Evolutionary conservation across 2,888 invertebrate species (phyloP).

Genomic region (Agrotis puta): DNA sequence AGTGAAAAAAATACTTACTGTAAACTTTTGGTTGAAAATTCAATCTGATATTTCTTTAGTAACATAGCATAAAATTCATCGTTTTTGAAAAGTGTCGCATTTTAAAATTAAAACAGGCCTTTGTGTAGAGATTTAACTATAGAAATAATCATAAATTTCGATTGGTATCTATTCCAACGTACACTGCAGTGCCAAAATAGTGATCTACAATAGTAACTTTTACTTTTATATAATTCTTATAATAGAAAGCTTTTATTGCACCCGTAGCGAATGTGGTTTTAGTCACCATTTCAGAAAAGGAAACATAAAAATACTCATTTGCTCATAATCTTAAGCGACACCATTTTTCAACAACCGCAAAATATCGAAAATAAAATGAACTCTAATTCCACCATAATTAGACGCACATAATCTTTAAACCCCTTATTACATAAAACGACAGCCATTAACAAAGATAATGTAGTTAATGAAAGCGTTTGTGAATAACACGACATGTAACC

Average conservation of each 20-base stretch:
- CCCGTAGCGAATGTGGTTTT: conserved; percentile 14
- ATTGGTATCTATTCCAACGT: not conserved
- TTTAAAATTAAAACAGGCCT: not conserved
- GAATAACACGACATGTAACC: conserved; percentile 14
- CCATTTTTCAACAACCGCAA: not conserved
- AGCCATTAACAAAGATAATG: conserved; percentile 18
- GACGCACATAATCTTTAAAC: conserved; percentile 5
- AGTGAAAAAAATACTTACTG: too few species aligned
- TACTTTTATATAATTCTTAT: conserved; percentile 4
- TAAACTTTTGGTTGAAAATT: too few species aligned
- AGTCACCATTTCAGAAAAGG: not conserved
- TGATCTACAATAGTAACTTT: conserved; percentile 6
- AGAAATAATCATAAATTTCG: not conserved
- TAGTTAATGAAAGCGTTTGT: conserved; percentile 21
- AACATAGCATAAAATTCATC: too few species aligned
- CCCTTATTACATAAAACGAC: conserved; percentile 28
- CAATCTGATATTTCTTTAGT: too few species aligned
- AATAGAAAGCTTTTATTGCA: conserved; percentile 39
- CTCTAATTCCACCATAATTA: conserved; percentile 9
- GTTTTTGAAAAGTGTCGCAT: too few species aligned
- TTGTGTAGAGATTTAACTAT: not conserved
- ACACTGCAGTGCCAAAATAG: conserved; percentile 10
- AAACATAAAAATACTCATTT: not conserved
- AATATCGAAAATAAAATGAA: conserved; percentile 15
- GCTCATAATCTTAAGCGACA: not conserved